A percentile compares a stretch with the other conserved stretches of the same genome.
Evolutionary conservation across 2,797 vertebrate genomes (phyloP).

Genomic region (Falco peregrinus): DNA sequence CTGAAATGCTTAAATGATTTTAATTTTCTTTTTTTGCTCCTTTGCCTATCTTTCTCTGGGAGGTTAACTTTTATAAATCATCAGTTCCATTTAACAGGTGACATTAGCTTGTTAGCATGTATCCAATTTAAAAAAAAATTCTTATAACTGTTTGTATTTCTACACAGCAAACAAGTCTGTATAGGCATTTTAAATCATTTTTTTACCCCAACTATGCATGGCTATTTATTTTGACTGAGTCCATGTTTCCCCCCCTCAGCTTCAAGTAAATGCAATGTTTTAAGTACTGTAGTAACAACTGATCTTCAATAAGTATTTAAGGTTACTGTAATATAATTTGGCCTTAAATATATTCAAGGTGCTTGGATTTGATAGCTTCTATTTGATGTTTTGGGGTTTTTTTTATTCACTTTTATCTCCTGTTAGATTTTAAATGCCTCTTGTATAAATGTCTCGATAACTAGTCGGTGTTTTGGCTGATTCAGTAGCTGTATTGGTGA

Average conservation of each 20-base stretch:
- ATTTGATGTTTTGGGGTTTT: not conserved
- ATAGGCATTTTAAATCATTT: not conserved
- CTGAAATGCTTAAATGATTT: no score
- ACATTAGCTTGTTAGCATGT: not conserved
- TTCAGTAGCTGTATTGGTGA: not conserved
- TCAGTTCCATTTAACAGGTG: not conserved
- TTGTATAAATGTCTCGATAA: not conserved
- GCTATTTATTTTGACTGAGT: not conserved
- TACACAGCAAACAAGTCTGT: not conserved
- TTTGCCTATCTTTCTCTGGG: not conserved
- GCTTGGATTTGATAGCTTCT: not conserved
- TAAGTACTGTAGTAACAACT: not conserved
- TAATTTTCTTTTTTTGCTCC: not conserved
- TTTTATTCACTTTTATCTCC: not conserved
- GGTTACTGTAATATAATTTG: not conserved
- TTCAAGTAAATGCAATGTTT: not conserved
- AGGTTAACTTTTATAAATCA: not conserved
- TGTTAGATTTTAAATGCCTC: not conserved
- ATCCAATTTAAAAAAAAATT: not conserved
- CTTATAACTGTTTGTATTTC: not conserved
- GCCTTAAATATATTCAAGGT: not conserved
- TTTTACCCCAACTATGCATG: not conserved
- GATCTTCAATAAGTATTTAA: not conserved
- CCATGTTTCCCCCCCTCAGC: fast-evolving
- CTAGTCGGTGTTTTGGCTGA: not conserved